Evolutionary conservation across 35 echinoderm and acorn worm species (phyloP), one percentile per base, ranked within the genome.

Genomic region (Ptychodera flava): DNA sequence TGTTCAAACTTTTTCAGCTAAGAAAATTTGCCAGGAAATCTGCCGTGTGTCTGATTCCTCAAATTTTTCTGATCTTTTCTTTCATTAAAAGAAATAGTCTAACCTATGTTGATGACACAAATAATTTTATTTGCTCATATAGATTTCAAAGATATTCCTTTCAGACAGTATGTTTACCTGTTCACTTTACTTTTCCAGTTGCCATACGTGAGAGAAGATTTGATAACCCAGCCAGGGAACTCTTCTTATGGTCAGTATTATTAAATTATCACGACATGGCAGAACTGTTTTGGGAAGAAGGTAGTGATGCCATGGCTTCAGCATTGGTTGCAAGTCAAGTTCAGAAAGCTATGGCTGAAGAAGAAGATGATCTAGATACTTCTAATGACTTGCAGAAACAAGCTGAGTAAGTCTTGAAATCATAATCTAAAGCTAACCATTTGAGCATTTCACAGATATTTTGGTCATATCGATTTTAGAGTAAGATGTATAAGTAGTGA

Each of bases 351-450:
- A 88, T 98, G 92, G 92, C 95, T 0, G 77, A 36, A 1, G 92
- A 98, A 75, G 95, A 91, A 30, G 85, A 89, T 36, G 95, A 94
- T 36, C 22, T 82, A 16, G 95, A 98, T 36, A 84, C 91, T 78
- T 87, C 76, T 0, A 78, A 45, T 31, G 75, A 84, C 27, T 84
- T 98, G 77, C 15, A 30, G 0, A 35, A 35, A 53, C 87, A 92
- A 32, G 90, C 95, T 80, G 82, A 90, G 95, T 98, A 86, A 98
- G 95, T 22, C n/a, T 81, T n/a, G n/a, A n/a, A n/a, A n/a, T n/a
- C n/a, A n/a, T n/a, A n/a, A n/a, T n/a, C n/a, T n/a, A n/a, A n/a
- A n/a, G n/a, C n/a, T n/a, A n/a, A n/a, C n/a, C n/a, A n/a, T n/a
- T n/a, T n/a, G n/a, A n/a, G n/a, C n/a, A n/a, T n/a, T n/a, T n/a